Evolutionary conservation across 2,113 vertebrate genomes (phyloP).

Genomic region (Egretta garzetta): DNA sequence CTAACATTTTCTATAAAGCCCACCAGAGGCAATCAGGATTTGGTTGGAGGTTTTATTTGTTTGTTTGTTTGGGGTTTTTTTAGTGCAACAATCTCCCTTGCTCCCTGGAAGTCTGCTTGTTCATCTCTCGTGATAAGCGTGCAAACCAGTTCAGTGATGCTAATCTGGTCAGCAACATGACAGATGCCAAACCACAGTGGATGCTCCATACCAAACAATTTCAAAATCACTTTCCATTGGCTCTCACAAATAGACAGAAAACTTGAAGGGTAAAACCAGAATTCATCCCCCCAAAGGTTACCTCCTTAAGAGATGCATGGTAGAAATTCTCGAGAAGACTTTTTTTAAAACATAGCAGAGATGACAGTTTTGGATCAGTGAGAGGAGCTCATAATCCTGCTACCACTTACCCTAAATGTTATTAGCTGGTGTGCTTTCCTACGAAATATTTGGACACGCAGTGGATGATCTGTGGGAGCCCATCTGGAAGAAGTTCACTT

Average conservation of each 20-base stretch:
- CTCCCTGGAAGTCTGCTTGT: neutral
- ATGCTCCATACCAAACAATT: neutral
- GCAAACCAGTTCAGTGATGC: neutral
- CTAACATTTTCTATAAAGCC: neutral
- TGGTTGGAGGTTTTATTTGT: too few species aligned
- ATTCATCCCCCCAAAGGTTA: neutral
- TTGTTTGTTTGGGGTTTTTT: neutral
- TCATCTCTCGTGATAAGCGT: neutral
- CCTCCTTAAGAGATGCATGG: neutral
- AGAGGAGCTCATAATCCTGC: neutral
- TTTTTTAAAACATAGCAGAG: neutral
- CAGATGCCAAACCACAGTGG: neutral
- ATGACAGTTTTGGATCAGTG: neutral
- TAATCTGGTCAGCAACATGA: neutral
- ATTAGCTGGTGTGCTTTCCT: neutral
- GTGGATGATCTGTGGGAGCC: neutral
- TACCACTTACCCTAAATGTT: neutral
- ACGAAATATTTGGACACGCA: neutral
- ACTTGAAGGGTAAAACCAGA: neutral
- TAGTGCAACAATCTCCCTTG: neutral
- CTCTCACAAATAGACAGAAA: neutral
- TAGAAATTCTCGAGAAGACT: neutral
- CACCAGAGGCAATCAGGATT: neutral
- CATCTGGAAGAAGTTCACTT: neutral
- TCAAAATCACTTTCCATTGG: neutral